phyloP scores from a whole-genome alignment of 2,888 invertebrate genomes.

The Cataglyphis altisquamis region DNA sequence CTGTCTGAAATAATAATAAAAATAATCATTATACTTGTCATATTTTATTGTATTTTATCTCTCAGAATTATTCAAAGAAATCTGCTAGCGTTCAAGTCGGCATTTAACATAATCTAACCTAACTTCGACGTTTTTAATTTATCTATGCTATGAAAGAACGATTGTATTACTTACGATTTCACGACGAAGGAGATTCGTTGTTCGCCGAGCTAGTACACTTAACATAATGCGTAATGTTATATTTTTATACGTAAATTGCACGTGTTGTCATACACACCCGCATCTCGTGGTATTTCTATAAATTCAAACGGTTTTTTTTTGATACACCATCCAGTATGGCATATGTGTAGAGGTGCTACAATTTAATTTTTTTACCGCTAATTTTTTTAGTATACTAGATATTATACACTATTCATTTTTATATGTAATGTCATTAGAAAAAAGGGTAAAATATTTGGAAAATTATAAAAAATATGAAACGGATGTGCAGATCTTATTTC shows the following conservation, averaged over 20 bases:
- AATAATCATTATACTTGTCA: not conserved
- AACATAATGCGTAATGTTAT: not conserved
- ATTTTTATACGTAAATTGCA: not conserved
- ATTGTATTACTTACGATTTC: conserved; percentile 23
- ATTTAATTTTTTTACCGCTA: too few relatives aligned
- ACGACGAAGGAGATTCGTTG: not conserved
- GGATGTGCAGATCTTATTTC: too few relatives aligned
- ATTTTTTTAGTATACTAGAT: too few relatives aligned
- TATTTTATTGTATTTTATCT: not conserved
- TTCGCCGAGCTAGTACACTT: not conserved
- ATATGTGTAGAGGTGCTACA: too few relatives aligned
- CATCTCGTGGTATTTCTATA: not conserved
- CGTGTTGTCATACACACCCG: not conserved
- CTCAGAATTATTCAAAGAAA: not conserved
- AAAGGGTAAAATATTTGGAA: too few relatives aligned
- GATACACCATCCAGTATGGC: too few relatives aligned
- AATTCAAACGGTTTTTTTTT: not conserved
- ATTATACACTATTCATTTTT: too few relatives aligned
- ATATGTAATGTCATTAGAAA: too few relatives aligned
- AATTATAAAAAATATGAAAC: too few relatives aligned
- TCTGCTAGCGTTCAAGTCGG: not conserved
- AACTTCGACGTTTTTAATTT: not conserved
- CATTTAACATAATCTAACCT: conserved; percentile 11
- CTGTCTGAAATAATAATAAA: not conserved
- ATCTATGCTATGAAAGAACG: not conserved